Evolutionary conservation across 2,113 vertebrate genomes (phyloP).

Genomic region (Ia io): DNA sequence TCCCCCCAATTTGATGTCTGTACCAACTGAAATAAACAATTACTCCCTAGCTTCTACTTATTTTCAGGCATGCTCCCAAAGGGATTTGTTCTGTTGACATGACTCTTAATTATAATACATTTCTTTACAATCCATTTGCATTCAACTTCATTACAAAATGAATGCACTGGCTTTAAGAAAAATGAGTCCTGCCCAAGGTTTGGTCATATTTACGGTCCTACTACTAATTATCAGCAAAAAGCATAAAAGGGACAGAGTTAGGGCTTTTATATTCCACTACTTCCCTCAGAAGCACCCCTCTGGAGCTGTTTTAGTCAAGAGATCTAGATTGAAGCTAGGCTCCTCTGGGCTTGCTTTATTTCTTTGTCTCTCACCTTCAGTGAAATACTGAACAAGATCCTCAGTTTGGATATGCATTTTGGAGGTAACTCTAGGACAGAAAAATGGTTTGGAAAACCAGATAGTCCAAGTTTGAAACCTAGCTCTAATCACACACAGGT

Average conservation of each 20-base stretch:
- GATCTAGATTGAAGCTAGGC: not conserved
- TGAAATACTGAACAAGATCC: not conserved
- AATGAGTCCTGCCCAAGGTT: not conserved
- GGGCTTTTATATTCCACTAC: not conserved
- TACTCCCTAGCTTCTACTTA: constrained; percentile 41
- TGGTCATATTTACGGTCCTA: not conserved
- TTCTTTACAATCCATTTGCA: not conserved
- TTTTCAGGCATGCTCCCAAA: not conserved
- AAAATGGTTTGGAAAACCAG: not conserved
- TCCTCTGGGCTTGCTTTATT: not conserved
- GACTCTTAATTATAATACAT: not conserved
- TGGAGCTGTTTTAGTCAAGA: not conserved
- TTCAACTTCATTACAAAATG: constrained; percentile 2
- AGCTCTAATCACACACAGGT: not conserved
- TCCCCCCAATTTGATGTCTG: constrained; percentile 5
- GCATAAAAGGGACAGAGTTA: not conserved
- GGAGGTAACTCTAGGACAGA: not conserved
- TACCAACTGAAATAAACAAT: constrained; percentile 51
- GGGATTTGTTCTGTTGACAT: constrained; percentile 21
- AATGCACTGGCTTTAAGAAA: not conserved
- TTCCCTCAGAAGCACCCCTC: not conserved
- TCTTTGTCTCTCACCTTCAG: not conserved
- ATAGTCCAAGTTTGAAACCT: not conserved
- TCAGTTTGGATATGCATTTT: not conserved
- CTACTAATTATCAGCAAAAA: constrained; percentile 9